Conservation (phyloP, 2,888 invertebrate genomes). For the Digitonthophagus gazella region DNA sequence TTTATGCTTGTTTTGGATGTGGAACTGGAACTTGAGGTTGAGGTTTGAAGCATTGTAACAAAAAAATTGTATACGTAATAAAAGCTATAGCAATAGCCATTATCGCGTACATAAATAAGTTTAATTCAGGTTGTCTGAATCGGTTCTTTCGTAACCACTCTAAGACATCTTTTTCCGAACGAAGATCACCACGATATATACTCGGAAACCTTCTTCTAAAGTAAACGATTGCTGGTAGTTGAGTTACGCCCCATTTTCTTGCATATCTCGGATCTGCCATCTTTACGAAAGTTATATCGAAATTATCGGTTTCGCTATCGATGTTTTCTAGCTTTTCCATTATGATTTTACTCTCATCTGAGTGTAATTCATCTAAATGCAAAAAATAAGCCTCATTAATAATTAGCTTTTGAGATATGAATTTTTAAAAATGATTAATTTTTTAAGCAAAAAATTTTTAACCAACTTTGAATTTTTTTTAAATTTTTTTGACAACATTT, state of each 20-base stretch:
- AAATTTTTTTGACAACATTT: no score
- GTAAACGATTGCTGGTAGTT: constrained; percentile 87
- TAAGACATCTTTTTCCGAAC: constrained; percentile 80
- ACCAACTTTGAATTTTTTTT: no score
- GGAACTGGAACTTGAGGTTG: constrained; percentile 61
- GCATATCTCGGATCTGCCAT: constrained; percentile 91
- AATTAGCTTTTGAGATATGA: no score
- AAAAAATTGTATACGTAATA: constrained; percentile 85
- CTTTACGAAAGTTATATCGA: constrained; percentile 92
- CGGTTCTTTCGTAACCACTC: constrained; percentile 93
- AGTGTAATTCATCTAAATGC: constrained; percentile 81
- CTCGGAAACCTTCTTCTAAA: constrained; percentile 90
- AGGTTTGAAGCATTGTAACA: constrained; percentile 85
- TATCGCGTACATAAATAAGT: constrained; percentile 91
- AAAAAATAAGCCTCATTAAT: constrained; percentile 28
- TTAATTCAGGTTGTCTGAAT: constrained; percentile 88
- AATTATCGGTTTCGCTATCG: constrained; percentile 90
- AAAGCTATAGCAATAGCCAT: constrained; percentile 83
- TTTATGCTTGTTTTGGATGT: constrained; percentile 67
- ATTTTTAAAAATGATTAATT: no score
- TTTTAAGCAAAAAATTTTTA: no score
- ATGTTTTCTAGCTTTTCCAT: constrained; percentile 87
- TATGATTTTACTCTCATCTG: constrained; percentile 77
- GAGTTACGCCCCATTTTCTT: constrained; percentile 90
- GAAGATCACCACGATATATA: constrained; percentile 85